phyloP scores from a whole-genome alignment of 1,140 invertebrate genomes.

The Drosophila grimshawi region DNA sequence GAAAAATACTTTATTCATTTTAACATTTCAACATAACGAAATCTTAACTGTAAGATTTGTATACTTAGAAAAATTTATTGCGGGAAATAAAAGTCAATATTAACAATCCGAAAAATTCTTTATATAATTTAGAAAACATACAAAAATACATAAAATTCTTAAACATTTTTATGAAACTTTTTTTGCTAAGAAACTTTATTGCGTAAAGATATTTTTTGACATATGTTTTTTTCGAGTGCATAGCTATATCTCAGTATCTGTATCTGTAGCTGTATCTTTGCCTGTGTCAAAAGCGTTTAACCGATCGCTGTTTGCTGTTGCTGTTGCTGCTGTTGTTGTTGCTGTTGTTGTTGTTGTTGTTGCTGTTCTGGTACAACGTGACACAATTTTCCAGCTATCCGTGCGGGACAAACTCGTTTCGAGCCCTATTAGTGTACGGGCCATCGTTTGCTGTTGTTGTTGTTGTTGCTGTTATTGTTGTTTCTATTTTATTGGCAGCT shows the following conservation, averaged over 20 bases:
- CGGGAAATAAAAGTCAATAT: no score
- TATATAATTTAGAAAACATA: no score
- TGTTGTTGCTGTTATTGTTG: conserved; percentile 29
- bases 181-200: no score
- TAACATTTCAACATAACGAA: no score
- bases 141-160: no score
- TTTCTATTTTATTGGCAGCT: conserved; percentile 74
- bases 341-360: conserved; percentile 55
- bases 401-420: conserved; percentile 72
- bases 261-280: conserved; percentile 31
- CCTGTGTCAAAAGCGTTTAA: conserved; percentile 38
- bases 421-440: conserved; percentile 56
- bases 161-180: no score
- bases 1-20: no score
- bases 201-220: no score
- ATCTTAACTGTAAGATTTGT: no score
- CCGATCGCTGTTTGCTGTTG: conserved; percentile 58
- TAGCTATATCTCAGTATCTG: conserved; percentile 21
- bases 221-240: no score
- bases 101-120: no score
- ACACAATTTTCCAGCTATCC: conserved; percentile 76
- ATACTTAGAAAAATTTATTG: no score
- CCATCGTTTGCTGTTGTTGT: conserved; percentile 41
- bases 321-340: conserved; percentile 34
- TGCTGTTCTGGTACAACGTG: conserved; percentile 62